Conservation (phyloP, 1,140 invertebrate species). For the Cylas formicarius region DNA sequence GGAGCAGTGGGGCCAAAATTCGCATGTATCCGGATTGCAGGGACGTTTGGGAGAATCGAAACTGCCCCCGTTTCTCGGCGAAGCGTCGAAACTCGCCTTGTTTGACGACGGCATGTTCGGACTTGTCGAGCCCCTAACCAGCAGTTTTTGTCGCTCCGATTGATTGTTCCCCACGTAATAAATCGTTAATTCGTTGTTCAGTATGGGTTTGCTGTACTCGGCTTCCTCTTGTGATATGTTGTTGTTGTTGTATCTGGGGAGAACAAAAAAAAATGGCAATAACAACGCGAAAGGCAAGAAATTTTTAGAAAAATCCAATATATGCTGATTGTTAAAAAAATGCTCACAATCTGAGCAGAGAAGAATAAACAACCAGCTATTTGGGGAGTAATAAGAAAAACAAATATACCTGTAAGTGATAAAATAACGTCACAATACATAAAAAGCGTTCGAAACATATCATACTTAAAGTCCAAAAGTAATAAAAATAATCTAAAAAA, state of each 20-base stretch:
- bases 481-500: too few relatives aligned
- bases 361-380: too few relatives aligned
- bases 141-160: slow-evolving; percentile 36
- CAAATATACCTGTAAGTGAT: too few relatives aligned
- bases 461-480: too few relatives aligned
- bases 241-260: slow-evolving; percentile 37
- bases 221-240: slow-evolving; percentile 39
- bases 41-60: slow-evolving; percentile 26
- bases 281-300: too few relatives aligned
- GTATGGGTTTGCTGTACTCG: slow-evolving; percentile 33
- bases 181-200: slow-evolving; percentile 42
- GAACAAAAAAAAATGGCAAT: too few relatives aligned
- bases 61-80: slow-evolving; percentile 15
- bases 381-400: too few relatives aligned
- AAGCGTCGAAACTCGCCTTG: slow-evolving; percentile 25
- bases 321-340: too few relatives aligned
- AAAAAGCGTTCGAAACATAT: too few relatives aligned
- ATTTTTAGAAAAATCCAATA: too few relatives aligned
- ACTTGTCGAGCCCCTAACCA: slow-evolving; percentile 47
- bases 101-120: slow-evolving; percentile 35
- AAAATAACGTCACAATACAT: too few relatives aligned
- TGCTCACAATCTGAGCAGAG: too few relatives aligned
- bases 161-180: slow-evolving; percentile 42
- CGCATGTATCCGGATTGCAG: slow-evolving; percentile 49
- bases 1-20: slow-evolving; percentile 52